phyloP scores from a whole-genome alignment of 2,113 vertebrate genomes.

The Perccottus glenii region DNA sequence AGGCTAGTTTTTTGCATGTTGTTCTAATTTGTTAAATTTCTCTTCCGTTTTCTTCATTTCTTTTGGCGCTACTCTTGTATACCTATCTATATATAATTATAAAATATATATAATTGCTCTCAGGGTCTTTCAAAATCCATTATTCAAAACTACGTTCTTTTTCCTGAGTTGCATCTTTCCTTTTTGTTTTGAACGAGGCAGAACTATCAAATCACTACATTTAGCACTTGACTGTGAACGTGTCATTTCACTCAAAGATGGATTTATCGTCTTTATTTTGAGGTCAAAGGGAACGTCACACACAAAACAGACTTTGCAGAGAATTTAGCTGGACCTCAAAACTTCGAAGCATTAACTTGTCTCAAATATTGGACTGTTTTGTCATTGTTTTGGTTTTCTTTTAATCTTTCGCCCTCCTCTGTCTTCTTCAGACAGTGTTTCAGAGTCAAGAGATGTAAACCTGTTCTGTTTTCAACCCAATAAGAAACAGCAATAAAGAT shows the following conservation, averaged over 20 bases:
- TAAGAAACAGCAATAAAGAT: slow-evolving; percentile 92
- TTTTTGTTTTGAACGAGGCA: slow-evolving; percentile 72
- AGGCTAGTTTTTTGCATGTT: slow-evolving; percentile 93
- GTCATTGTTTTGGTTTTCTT: slow-evolving; percentile 13
- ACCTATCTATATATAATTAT: slow-evolving; percentile 20
- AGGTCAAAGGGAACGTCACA: slow-evolving; percentile 36
- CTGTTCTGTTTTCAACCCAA: slow-evolving; percentile 92
- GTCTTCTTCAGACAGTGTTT: slow-evolving; percentile 73
- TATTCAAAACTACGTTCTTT: slow-evolving; percentile 73
- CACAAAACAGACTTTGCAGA: slow-evolving; percentile 44
- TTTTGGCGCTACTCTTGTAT: slow-evolving; percentile 75
- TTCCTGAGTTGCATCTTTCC: slow-evolving; percentile 85
- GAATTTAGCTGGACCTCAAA: slow-evolving; percentile 85
- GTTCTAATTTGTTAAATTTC: slow-evolving; percentile 85
- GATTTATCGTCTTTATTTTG: background rate
- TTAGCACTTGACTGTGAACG: slow-evolving; percentile 93
- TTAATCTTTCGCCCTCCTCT: slow-evolving; percentile 19
- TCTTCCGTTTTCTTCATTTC: slow-evolving; percentile 54
- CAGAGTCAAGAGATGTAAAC: slow-evolving; percentile 41
- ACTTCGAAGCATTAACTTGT: slow-evolving; percentile 74
- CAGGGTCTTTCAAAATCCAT: slow-evolving; percentile 92
- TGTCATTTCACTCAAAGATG: slow-evolving; percentile 39
- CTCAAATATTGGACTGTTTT: slow-evolving; percentile 77
- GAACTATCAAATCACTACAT: slow-evolving; percentile 93
- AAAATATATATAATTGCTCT: slow-evolving; percentile 83